A percentile compares a stretch with the other conserved stretches of the same genome.
These are phyloP conservation scores for Armadillidium nasatum DNA, from an alignment of 1,140 invertebrate species.

Conservation along the genomic window DNA sequence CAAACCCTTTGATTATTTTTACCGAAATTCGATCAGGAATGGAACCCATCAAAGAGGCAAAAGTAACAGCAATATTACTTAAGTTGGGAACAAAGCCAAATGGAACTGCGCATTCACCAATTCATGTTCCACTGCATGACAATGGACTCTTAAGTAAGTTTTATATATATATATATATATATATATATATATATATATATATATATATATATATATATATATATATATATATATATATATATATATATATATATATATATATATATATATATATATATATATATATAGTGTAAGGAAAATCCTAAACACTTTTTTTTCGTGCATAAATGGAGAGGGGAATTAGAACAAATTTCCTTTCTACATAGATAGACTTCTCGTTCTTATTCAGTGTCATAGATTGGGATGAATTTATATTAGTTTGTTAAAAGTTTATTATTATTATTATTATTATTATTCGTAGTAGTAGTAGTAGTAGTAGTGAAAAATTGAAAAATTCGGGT, in stretches of 20 bases:
- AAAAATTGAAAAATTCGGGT: too few species aligned
- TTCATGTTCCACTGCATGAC: slow-evolving; percentile 29
- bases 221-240: slow-evolving; percentile 17
- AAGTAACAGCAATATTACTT: slow-evolving; percentile 37
- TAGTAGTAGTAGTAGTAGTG: too few species aligned
- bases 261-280: neutral
- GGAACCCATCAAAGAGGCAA: slow-evolving; percentile 33
- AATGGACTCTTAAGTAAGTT: slow-evolving; percentile 41
- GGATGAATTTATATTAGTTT: too few species aligned
- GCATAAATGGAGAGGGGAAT: too few species aligned
- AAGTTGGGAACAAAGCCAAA: slow-evolving; percentile 37
- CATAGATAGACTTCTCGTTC: too few species aligned
- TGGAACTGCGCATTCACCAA: slow-evolving; percentile 35
- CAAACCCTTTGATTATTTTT: slow-evolving; percentile 36
- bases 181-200: neutral
- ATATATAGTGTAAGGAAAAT: too few species aligned
- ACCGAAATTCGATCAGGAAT: slow-evolving; percentile 34
- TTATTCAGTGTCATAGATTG: too few species aligned
- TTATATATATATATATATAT: neutral
- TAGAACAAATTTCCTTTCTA: too few species aligned
- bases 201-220: neutral
- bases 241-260: slow-evolving; percentile 10
- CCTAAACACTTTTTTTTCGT: too few species aligned
- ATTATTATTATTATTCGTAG: too few species aligned
- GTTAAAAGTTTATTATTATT: too few species aligned